A percentile compares a stretch with the other conserved stretches of the same genome.
phyloP scores from a whole-genome alignment of 2,888 invertebrate genomes.

The Drosophila atripex region DNA sequence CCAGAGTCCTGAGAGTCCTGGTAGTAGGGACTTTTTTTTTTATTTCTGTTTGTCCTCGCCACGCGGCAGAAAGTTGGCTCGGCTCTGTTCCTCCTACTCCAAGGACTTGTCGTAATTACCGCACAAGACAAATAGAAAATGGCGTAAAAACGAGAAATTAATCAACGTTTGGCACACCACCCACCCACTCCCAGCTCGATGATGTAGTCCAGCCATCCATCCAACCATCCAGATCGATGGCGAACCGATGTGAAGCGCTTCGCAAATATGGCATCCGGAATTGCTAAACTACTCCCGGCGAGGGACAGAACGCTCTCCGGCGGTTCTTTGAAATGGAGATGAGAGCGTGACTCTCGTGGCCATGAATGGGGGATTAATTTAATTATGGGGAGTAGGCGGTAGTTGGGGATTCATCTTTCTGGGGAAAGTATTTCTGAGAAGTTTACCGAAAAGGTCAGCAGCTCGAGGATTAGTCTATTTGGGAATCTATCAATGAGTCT shows the following conservation, averaged over 20 bases:
- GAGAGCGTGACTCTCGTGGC: conserved; percentile 18
- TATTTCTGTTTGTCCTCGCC: conserved; percentile 65
- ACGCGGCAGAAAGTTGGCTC: conserved; percentile 51
- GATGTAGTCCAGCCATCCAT: conserved; percentile 4
- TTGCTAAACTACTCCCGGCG: conserved; percentile 24
- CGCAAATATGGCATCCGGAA: conserved; percentile 58
- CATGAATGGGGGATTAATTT: neutral
- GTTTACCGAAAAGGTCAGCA: neutral
- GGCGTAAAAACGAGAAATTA: conserved; percentile 81
- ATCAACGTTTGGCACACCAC: conserved; percentile 58
- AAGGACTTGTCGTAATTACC: conserved; percentile 80
- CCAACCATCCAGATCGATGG: conserved; percentile 41
- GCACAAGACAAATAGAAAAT: conserved; percentile 82
- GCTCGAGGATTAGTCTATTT: neutral
- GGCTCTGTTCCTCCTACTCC: conserved; percentile 31
- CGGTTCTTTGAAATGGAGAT: conserved; percentile 6
- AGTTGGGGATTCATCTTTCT: neutral
- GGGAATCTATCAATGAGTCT: neutral
- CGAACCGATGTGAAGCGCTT: conserved; percentile 71
- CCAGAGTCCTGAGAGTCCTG: conserved; percentile 18
- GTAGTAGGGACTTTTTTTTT: conserved; percentile 24
- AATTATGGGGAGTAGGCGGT: neutral
- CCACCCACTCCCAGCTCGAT: conserved; percentile 6
- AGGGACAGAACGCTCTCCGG: conserved; percentile 8
- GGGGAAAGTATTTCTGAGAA: neutral